Evolutionary conservation across 2,888 invertebrate genomes (phyloP), one percentile per base, ranked within the genome.

Genomic region (Aquatica leii): DNA sequence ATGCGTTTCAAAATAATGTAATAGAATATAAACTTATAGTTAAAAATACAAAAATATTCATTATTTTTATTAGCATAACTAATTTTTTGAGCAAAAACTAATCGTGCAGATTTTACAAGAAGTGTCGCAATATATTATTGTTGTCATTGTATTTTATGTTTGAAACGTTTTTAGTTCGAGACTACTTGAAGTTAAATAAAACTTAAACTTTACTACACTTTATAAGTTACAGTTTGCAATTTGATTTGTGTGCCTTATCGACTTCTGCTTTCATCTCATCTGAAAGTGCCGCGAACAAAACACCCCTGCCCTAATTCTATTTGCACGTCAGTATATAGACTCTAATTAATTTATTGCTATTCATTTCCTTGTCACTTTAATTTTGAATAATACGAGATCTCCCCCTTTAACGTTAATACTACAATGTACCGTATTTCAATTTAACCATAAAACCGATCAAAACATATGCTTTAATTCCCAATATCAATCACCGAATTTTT

Each of bases 321-420:
- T 73, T 73, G 69, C 70, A 71, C 74, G 74, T 73, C 73, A 71
- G 72, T 75, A 69, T 75, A 74, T 73, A 69, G 74, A 75, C 72
- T 74, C 75, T 78, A 78, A 78, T 78, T 77, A 78, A 78, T 78
- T 78, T 78, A 78, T 77, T 75, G 76, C 76, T 74, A 77, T 77
- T 77, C 78, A 76, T 78, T 77, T 78, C 74, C 74, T 60, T 60
- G 59, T 64, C 63, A 49, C 63, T 59, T 52, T 55, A 58, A 50
- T 58, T 67, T 43, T 43, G 41, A 43, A 43, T 43, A 43, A 43
- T 43, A 43, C 41, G 8, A 8, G 15, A 8, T 12, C 14, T 56
- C 66, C 51, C 49, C 31, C n/a, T n/a, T n/a, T n/a, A n/a, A n/a
- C n/a, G 11, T 34, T 18, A 34, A 24, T 54, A 24, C 21, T 34